Percentiles rank a stretch among this genome's conserved stretches.
phyloP scores from a whole-genome alignment of 2,797 vertebrate genomes.

The Synaphobranchus kaupii region DNA sequence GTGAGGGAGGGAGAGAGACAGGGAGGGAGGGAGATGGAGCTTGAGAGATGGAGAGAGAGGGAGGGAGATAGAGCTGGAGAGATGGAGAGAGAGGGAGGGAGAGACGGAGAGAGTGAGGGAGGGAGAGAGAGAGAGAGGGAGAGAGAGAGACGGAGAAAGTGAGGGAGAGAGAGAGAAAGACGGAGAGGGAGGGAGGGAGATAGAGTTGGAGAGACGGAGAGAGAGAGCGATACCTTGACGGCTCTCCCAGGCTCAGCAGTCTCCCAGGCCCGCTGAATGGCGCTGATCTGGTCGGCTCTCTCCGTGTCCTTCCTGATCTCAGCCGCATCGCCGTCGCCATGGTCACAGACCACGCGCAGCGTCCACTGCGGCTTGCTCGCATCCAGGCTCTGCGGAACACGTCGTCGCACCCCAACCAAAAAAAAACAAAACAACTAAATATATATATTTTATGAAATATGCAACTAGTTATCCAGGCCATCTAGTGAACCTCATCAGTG shows the following conservation, averaged over 20 bases:
- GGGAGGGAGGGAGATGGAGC: background rate
- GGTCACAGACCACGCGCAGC: conserved; percentile 79
- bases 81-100: too few species aligned
- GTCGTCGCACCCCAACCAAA: conserved; percentile 29
- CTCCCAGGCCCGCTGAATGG: conserved; percentile 88
- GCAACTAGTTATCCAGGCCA: background rate
- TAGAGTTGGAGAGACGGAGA: background rate
- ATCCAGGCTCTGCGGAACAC: conserved; percentile 61
- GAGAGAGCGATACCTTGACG: conserved; percentile 73
- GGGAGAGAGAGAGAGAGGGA: too few species aligned
- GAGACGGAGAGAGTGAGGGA: too few species aligned
- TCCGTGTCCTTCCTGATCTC: conserved; percentile 84
- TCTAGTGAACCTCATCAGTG: background rate
- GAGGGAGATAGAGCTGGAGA: too few species aligned
- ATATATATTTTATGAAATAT: too few species aligned
- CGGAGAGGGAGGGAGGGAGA: background rate
- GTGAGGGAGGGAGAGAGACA: background rate
- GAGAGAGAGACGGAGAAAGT: background rate
- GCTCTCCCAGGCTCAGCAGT: conserved; percentile 78
- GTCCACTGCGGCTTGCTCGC: conserved; percentile 77
- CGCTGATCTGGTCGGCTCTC: conserved; percentile 80
- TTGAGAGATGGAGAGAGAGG: background rate
- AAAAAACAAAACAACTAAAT: conserved; percentile 14
- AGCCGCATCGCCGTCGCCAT: conserved; percentile 65
- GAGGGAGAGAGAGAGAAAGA: background rate